Base-by-base conservation (phyloP, 2,797 vertebrate genomes). In the Coilia nasus region DNA sequence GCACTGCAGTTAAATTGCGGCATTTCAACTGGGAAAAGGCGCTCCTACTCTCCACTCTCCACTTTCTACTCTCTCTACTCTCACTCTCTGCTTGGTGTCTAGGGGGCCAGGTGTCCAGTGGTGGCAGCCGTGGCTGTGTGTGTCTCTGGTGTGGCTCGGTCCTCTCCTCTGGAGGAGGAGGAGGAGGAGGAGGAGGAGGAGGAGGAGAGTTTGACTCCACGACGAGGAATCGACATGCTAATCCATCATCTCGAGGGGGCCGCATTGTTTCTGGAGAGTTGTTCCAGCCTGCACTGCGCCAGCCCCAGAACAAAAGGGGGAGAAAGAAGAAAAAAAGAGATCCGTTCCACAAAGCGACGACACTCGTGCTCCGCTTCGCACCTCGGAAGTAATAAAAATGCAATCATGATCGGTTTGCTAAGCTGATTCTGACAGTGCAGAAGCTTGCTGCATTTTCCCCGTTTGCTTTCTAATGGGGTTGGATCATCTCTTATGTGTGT, bases 1-100 rank as follows among this genome's bases (percentile, higher is more conserved):
- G 71, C 84, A 35, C 85, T 71, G 86, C 35, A 23, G 71, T 92
- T 92, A 91, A 92, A 91, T 93, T 92, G 91, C 88, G 23, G 85
- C 89, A 31, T 44, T 78, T 44, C 71, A 7, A 31, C 19, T 35
- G 71, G 31, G 71, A 21, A 44, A 44, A 78, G 19, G 35, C 14
- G 31, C 71, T 9, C 23, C 50, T 54, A 9, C 9, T 54, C 50
- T 54, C 7, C 14, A 14, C 50, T 54, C 50, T 54, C 50, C 1
- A 54, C 50, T 4, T 47, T 6, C 7, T 28, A 19, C 31, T 75
- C 31, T 75, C 46, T 47, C 46, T 47, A 10, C n/a, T n/a, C n/a
- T 41, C 35, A 2, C 35, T 41, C 35, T 41, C 35, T 41, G 50
- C 50, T 54, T 54, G 50, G 50, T 54, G 50, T 9, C 35, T 21